These are phyloP conservation scores for Cisticola juncidis DNA, from an alignment of 2,113 vertebrate genomes.

Conservation along the genomic window DNA sequence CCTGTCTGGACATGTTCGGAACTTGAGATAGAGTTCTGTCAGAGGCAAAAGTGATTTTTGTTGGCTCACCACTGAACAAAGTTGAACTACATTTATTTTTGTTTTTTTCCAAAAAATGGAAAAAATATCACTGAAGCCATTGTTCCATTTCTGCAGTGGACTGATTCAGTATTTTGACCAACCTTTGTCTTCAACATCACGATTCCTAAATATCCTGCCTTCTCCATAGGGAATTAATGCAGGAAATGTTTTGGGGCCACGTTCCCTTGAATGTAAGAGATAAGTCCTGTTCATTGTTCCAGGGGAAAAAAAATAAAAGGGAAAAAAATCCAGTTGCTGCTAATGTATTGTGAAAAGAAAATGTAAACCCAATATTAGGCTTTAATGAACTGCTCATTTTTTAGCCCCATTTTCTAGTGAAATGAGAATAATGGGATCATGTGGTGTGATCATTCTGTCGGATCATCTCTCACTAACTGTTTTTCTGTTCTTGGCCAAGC, in stretches of 20 bases:
- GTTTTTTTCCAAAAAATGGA: slow-evolving; percentile 9
- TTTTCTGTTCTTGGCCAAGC: not conserved
- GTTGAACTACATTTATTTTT: not conserved
- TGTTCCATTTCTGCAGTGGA: not conserved
- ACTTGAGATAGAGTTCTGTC: not conserved
- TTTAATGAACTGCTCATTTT: not conserved
- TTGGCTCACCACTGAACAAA: not conserved
- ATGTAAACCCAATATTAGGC: not conserved
- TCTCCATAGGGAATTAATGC: slow-evolving; percentile 36
- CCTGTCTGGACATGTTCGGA: not conserved
- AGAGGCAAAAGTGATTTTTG: not conserved
- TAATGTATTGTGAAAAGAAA: not conserved
- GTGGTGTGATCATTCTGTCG: not conserved
- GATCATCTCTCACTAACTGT: not conserved
- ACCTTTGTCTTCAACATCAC: slow-evolving; percentile 18
- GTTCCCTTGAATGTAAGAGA: slow-evolving; percentile 27
- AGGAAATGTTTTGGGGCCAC: slow-evolving; percentile 53
- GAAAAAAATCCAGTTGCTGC: not conserved
- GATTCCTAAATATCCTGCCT: slow-evolving; percentile 59
- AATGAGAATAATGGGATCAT: not conserved
- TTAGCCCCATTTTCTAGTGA: not conserved
- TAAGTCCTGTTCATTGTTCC: slow-evolving; percentile 52
- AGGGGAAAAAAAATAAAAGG: not conserved
- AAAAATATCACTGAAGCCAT: slow-evolving; percentile 28
- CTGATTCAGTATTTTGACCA: slow-evolving; percentile 14